Conservation (phyloP, 2,113 vertebrate species). For the Ailurus styani region DNA sequence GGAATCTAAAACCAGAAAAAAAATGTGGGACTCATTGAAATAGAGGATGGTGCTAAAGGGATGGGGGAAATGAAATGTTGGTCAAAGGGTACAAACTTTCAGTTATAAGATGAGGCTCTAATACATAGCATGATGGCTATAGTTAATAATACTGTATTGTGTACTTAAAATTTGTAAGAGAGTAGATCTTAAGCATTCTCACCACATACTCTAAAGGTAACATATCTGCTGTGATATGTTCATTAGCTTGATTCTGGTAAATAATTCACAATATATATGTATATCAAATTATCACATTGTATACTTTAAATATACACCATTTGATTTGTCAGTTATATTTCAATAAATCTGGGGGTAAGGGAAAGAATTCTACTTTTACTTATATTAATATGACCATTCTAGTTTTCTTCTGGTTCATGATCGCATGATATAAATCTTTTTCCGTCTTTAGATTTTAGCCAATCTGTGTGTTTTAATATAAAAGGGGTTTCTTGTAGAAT, state of each 20-base stretch:
- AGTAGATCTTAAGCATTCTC: background rate
- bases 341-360: background rate
- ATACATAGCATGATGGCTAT: background rate
- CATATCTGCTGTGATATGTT: background rate
- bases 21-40: background rate
- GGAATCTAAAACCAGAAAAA: background rate
- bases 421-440: background rate
- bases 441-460: background rate
- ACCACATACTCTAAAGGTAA: background rate
- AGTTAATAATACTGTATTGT: background rate
- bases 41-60: background rate
- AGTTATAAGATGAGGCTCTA: background rate
- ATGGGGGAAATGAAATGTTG: background rate
- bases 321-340: background rate
- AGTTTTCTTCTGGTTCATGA: background rate
- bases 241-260: background rate
- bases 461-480: background rate
- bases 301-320: background rate
- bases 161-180: background rate
- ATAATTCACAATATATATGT: background rate
- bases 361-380: background rate
- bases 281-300: background rate
- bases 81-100: background rate
- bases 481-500: background rate
- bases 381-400: background rate